Base-by-base conservation (phyloP, 2,888 invertebrate genomes). In the Aporophyla lueneburgensis region DNA sequence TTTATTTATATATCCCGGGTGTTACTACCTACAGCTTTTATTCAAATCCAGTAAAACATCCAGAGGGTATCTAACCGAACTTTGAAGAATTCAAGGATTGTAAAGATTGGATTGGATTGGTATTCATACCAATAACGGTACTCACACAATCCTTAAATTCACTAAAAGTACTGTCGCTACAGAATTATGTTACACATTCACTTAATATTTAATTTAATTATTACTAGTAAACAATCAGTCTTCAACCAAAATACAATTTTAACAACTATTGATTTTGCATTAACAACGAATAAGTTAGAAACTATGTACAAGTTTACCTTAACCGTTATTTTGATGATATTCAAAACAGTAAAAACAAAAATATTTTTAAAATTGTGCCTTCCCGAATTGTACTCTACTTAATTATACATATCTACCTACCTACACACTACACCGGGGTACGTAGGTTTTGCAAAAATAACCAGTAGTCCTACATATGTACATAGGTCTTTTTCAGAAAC, bases 221-320 rank as follows among this genome's bases (percentile, higher is more conserved):
- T 81, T 83, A 84, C 83, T 89, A 91, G 70, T 92, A 94, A 95
- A 95, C 93, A 93, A 96, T 96, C 96, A 96, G 96, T 96, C 96
- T 96, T 96, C 92, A 96, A 96, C 94, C 92, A 95, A 96, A 95
- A 94, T 92, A 93, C 90, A 88, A 84, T 74, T 90, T 90, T 87
- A 92, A 91, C 85, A 89, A 90, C 87, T 91, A 90, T 88, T 86
- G 85, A 87, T 87, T 82, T 86, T 88, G 81, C 82, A 88, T 89
- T 90, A 88, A 90, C 90, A 94, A 94, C 91, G 89, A 93, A 93
- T 91, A 93, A 93, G 87, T 93, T 91, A 93, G 63, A 81, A 90
- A 88, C 77, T 88, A 89, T 92, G 80, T 91, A 91, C 90, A 89
- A 78, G 49, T 80, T 83, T 86, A 83, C 86, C 82, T 86, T 87